phyloP scores from a whole-genome alignment of 2,888 invertebrate genomes.

The Netelia inedita region DNA sequence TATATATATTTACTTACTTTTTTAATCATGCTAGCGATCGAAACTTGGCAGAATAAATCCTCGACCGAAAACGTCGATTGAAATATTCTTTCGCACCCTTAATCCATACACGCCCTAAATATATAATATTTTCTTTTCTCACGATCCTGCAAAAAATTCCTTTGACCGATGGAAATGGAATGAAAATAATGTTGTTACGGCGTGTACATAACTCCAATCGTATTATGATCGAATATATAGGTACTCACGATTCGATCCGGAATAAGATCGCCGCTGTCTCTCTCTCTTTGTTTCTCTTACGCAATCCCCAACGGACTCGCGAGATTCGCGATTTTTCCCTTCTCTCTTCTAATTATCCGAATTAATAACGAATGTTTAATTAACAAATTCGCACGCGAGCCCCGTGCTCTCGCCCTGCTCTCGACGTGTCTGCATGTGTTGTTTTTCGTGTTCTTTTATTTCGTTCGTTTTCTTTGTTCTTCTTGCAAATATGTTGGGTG shows the following conservation, averaged over 20 bases:
- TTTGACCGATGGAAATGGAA: slow-evolving; percentile 18
- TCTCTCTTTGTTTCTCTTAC: slow-evolving; percentile 31
- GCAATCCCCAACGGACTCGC: slow-evolving; percentile 62
- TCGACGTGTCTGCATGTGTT: slow-evolving; percentile 46
- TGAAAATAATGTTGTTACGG: slow-evolving; percentile 30
- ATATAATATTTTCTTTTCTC: slow-evolving; percentile 10
- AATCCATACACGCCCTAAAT: slow-evolving; percentile 2
- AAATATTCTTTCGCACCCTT: neutral
- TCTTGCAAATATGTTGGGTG: slow-evolving; percentile 12
- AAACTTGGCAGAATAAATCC: slow-evolving; percentile 1
- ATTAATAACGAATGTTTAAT: slow-evolving; percentile 16
- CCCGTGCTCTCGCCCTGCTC: slow-evolving; percentile 37
- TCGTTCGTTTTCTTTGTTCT: neutral
- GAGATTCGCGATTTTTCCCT: slow-evolving; percentile 42
- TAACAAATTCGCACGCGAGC: slow-evolving; percentile 65
- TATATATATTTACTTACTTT: neutral
- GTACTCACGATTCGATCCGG: slow-evolving; percentile 46
- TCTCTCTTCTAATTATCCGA: slow-evolving; percentile 11
- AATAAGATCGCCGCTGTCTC: slow-evolving; percentile 26
- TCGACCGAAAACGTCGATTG: neutral
- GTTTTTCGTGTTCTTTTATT: slow-evolving; percentile 23
- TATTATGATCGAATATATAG: neutral
- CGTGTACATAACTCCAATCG: slow-evolving; percentile 18
- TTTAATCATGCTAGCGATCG: slow-evolving; percentile 1
- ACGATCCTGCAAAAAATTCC: slow-evolving; percentile 11